Base-by-base conservation (phyloP, 2,888 invertebrate genomes). In the Spicauda simplicius region DNA sequence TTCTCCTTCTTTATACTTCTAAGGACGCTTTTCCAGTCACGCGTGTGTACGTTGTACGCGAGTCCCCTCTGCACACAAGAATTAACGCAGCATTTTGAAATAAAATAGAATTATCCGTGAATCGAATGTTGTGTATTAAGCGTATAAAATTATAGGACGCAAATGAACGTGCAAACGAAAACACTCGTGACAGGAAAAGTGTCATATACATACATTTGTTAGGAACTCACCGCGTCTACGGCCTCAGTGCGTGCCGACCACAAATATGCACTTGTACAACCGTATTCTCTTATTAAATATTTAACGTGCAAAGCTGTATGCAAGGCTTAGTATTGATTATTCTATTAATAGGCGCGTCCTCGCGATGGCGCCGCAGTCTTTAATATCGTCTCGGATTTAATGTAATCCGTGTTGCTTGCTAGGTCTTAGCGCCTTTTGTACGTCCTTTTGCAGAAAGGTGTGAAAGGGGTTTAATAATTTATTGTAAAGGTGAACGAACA, bases 291-390 rank as follows among this genome's bases (percentile, higher is more conserved):
- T 18, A 50, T 50, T 18, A 50, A 50, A 50, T 50, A 50, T 50
- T 50, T 50, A 50, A 50, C 8, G 50, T 18, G 50, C 50, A 50
- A 50, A 50, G 50, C 18, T 50, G 18, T 50, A 50, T 50, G 50
- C 50, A 50, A 50, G 50, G 50, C 18, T 50, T 18, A 18, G 50
- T 50, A 50, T 50, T 18, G 50, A 50, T 50, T 50, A 18, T 50
- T 50, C 50, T 50, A 50, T 18, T 50, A 50, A 18, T 50, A 50
- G 50, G 5, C 50, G 50, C 11, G 50, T 50, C 50, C 50, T 50
- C 50, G 50, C 16, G 48, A 11, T 48, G 48, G n/a, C 50, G 50
- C 50, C 18, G 18, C 50, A 0, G 50, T 50, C 50, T 50, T 45
- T 50, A 50, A 50, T 50, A 18, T 5, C 11, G 50, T 16, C 50